Conservation (phyloP, 2,797 vertebrate genomes). For the Strix occidentalis region DNA sequence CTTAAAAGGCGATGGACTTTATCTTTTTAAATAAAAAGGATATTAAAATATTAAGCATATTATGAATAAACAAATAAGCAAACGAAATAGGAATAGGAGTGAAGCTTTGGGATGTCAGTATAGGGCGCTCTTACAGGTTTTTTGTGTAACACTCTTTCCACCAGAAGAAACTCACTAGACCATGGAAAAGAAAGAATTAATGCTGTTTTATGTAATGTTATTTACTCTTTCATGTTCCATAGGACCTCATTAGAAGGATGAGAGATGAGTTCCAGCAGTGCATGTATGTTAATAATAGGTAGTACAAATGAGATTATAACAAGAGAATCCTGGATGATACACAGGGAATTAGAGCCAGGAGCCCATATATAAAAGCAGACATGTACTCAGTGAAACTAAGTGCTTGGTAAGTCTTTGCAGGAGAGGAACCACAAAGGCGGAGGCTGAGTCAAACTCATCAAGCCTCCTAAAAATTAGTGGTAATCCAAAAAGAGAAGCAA, state of each 20-base stretch:
- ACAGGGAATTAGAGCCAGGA: neutral
- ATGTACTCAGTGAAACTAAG: neutral
- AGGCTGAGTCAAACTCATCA: neutral
- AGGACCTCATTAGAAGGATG: neutral
- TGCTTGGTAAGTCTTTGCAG: neutral
- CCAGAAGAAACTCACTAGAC: neutral
- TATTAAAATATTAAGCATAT: neutral
- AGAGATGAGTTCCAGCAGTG: neutral
- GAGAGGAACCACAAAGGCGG: neutral
- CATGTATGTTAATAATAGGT: slow-evolving; percentile 19
- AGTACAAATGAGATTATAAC: slow-evolving; percentile 28
- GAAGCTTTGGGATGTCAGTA: neutral
- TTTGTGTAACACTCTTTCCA: neutral
- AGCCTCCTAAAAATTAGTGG: neutral
- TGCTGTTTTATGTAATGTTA: neutral
- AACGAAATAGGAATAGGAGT: neutral
- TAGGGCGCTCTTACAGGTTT: neutral
- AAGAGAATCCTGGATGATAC: neutral
- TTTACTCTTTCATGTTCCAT: neutral
- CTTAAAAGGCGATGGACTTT: neutral
- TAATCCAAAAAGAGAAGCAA: neutral
- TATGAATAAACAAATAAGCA: neutral
- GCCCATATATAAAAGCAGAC: neutral
- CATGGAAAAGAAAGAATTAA: neutral
- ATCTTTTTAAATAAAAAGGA: neutral